phyloP scores from a whole-genome alignment of 2,797 vertebrate species.

The Microctenopoma lineatum region DNA sequence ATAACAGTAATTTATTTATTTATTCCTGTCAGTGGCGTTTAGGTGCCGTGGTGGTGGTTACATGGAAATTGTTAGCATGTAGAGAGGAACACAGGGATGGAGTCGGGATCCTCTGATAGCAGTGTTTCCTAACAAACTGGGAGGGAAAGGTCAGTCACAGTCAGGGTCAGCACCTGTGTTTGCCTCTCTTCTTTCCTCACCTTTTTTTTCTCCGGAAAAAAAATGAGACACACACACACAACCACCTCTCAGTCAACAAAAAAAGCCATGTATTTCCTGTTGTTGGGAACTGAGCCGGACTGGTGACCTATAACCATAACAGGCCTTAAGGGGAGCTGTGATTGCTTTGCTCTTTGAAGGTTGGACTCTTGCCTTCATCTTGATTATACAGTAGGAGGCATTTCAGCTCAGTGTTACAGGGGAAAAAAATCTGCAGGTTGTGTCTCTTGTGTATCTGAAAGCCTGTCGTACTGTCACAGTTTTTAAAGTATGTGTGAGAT shows the following conservation, averaged over 20 bases:
- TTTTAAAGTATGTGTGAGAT: constrained; percentile 28
- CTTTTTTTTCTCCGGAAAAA: not conserved
- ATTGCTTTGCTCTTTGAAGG: constrained; percentile 69
- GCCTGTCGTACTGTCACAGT: constrained; percentile 28
- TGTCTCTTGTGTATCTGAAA: constrained; percentile 28
- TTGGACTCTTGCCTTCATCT: constrained; percentile 48
- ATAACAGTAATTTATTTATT: not conserved
- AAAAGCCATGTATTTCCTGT: constrained; percentile 56
- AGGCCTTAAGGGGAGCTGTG: constrained; percentile 63
- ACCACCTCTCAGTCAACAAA: constrained; percentile 53
- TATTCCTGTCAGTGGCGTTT: too few relatives aligned
- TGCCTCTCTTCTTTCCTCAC: constrained; percentile 7
- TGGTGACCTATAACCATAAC: constrained; percentile 64
- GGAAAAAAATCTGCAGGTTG: constrained; percentile 30
- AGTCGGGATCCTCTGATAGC: constrained; percentile 19
- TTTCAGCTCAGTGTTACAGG: constrained; percentile 30
- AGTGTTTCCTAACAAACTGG: constrained; percentile 30
- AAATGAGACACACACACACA: not conserved
- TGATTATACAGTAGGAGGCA: constrained; percentile 52
- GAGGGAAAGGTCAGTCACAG: constrained; percentile 57
- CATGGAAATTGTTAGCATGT: not conserved
- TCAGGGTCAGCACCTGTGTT: constrained; percentile 56
- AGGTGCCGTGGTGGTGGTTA: not conserved
- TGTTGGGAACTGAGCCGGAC: constrained; percentile 51
- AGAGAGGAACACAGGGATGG: not conserved